A percentile compares a stretch with the other conserved stretches of the same genome.
These are phyloP conservation scores for Callyntrura guangdongensis DNA, from an alignment of 2,888 invertebrate genomes.

Conservation along the genomic window DNA sequence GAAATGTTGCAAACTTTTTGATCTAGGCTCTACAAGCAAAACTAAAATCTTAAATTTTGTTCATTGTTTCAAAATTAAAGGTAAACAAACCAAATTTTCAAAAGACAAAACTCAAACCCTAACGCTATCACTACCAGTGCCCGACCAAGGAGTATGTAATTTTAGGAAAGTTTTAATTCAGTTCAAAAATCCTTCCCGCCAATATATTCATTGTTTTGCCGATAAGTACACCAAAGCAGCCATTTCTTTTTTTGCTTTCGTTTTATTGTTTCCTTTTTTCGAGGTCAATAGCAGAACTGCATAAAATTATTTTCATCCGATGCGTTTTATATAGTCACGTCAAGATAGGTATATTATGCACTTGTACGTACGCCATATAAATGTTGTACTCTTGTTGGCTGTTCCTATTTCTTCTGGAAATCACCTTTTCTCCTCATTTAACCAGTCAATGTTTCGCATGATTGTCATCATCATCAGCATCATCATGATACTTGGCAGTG, in stretches of 20 bases:
- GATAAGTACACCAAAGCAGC: background rate
- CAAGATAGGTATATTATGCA: background rate
- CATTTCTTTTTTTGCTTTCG: background rate
- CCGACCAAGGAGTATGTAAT: background rate
- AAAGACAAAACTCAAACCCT: too few species aligned
- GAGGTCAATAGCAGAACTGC: slow-evolving; percentile 67
- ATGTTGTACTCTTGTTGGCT: background rate
- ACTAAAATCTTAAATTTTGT: too few species aligned
- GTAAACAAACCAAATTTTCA: too few species aligned
- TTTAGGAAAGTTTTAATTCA: background rate
- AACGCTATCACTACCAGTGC: too few species aligned
- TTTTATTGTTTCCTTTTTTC: slow-evolving; percentile 17
- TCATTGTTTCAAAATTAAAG: too few species aligned
- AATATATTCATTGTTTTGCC: background rate
- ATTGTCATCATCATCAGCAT: slow-evolving; percentile 75
- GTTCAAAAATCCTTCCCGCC: background rate
- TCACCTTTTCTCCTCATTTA: slow-evolving; percentile 81
- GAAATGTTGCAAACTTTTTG: too few species aligned
- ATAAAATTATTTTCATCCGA: slow-evolving; percentile 55
- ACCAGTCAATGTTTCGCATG: slow-evolving; percentile 80
- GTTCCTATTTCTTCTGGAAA: slow-evolving; percentile 47
- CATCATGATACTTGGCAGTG: slow-evolving; percentile 54
- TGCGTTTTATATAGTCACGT: background rate
- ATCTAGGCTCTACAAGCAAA: too few species aligned
- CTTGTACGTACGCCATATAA: background rate